Conservation (phyloP, 2,888 invertebrate species). For the Capitulum mitella region DNA sequence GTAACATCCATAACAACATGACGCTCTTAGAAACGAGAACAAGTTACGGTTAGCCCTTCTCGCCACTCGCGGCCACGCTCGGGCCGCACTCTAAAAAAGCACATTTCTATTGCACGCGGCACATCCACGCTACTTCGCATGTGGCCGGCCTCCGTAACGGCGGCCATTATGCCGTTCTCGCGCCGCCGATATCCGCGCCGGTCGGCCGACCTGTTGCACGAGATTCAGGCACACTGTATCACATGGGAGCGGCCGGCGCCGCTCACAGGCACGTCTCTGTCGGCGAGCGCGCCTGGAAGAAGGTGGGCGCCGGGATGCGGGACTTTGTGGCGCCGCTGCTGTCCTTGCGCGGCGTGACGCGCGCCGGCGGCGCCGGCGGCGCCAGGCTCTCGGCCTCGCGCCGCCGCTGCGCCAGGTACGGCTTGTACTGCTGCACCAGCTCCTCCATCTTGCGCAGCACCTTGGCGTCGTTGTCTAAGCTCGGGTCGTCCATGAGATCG, state of each 20-base stretch:
- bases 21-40: neutral
- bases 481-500: neutral
- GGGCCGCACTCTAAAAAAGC: neutral
- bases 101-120: neutral
- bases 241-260: neutral
- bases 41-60: neutral
- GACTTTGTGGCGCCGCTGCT: neutral
- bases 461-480: neutral
- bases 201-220: neutral
- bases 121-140: neutral
- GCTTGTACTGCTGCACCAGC: slow-evolving; percentile 6
- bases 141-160: neutral
- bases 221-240: slow-evolving; percentile 15
- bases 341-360: slow-evolving; percentile 14
- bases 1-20: neutral
- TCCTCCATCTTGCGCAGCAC: slow-evolving; percentile 17
- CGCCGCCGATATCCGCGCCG: neutral
- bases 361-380: neutral
- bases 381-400: neutral
- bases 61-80: neutral
- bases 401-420: slow-evolving; percentile 8
- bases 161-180: neutral
- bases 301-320: slow-evolving; percentile 13
- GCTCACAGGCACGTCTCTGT: slow-evolving; percentile 15
- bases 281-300: slow-evolving; percentile 20